A percentile compares a stretch with the other conserved stretches of the same genome.
Evolutionary conservation across 1,140 invertebrate species (phyloP).

Genomic region (Zaprionus ghesquierei): DNA sequence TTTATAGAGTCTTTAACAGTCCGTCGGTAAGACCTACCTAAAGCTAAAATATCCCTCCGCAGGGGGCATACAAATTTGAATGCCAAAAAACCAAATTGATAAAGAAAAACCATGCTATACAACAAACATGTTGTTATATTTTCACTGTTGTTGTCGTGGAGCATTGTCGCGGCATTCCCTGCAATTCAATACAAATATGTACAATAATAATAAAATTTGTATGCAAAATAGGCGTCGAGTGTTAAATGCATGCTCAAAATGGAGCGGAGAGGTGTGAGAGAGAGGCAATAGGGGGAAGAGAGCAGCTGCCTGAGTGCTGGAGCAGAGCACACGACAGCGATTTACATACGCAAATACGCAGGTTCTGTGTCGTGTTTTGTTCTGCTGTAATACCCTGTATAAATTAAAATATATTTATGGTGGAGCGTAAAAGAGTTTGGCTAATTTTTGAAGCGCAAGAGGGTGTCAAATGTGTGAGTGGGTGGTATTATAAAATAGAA

Average conservation of each 20-base stretch:
- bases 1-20: too few species aligned
- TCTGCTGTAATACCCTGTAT: slow-evolving; percentile 4
- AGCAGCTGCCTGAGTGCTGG: not conserved
- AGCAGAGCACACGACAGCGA: slow-evolving; percentile 14
- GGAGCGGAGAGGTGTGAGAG: slow-evolving; percentile 6
- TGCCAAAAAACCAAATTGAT: slow-evolving; percentile 10
- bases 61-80: not conserved
- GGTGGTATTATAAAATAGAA: not conserved
- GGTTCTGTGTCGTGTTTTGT: not conserved
- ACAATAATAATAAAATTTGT: slow-evolving; percentile 81
- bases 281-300: not conserved
- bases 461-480: not conserved
- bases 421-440: not conserved
- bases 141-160: slow-evolving; percentile 12
- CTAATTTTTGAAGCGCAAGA: not conserved
- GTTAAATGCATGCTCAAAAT: slow-evolving; percentile 74
- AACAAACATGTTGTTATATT: slow-evolving; percentile 38
- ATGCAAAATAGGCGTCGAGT: slow-evolving; percentile 79
- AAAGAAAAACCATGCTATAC: slow-evolving; percentile 26
- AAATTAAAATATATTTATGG: slow-evolving; percentile 6
- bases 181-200: slow-evolving; percentile 54
- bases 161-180: slow-evolving; percentile 50
- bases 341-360: slow-evolving; percentile 77
- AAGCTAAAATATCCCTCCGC: too few species aligned
- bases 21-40: too few species aligned